These are phyloP conservation scores for Battus philenor DNA, from an alignment of 1,140 invertebrate species.

Conservation along the genomic window DNA sequence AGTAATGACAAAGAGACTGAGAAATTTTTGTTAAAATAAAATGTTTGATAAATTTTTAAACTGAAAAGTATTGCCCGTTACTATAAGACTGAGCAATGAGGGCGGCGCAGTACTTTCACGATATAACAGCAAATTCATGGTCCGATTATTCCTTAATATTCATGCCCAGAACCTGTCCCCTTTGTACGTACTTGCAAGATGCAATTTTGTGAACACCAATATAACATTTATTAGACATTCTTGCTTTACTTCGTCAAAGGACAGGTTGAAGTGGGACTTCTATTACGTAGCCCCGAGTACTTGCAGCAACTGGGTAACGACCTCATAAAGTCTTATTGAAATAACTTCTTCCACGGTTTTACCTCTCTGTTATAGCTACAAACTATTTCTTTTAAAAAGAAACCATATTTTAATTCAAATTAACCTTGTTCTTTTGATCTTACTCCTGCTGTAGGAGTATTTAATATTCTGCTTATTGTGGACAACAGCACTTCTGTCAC, in stretches of 20 bases:
- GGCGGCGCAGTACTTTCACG: conserved; percentile 3
- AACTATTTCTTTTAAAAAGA: too few relatives aligned
- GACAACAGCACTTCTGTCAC: too few relatives aligned
- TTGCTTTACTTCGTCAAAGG: conserved; percentile 17
- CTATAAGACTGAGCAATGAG: neutral
- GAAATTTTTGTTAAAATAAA: too few relatives aligned
- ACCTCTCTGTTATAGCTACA: too few relatives aligned
- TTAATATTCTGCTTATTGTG: too few relatives aligned
- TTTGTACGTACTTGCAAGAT: conserved; percentile 15
- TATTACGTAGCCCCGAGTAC: neutral
- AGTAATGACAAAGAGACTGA: too few relatives aligned
- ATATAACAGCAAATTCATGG: conserved; percentile 11
- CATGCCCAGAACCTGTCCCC: conserved; percentile 4
- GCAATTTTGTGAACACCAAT: conserved; percentile 16
- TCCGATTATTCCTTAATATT: conserved; percentile 15
- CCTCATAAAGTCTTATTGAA: conserved; percentile 11
- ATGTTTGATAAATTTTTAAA: neutral
- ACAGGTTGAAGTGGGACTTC: neutral
- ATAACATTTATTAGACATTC: conserved; percentile 17
- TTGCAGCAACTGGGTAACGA: neutral
- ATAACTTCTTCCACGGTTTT: conserved; percentile 7
- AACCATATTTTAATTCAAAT: too few relatives aligned
- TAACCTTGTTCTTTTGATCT: too few relatives aligned
- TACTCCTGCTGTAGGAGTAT: too few relatives aligned
- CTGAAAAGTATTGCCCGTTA: neutral